Evolutionary conservation across 1,140 invertebrate genomes (phyloP), one percentile per base, ranked within the genome.

Genomic region (Adelges cooleyi): DNA sequence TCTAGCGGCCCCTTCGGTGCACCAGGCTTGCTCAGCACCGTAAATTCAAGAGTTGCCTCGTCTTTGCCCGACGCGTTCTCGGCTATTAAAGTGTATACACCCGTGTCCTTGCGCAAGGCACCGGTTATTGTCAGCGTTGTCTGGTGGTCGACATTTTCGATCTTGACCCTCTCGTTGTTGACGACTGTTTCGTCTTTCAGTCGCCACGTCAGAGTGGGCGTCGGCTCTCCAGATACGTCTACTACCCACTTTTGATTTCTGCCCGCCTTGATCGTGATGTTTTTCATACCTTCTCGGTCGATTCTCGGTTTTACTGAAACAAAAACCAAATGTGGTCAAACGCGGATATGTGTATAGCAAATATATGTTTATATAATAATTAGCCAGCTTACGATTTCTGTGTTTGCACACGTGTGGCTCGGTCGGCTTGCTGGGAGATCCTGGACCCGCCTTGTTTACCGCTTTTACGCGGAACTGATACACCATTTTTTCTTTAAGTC

Each of bases 371-470:
- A 6, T 8, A 25, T n/a, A 17, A 13, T 9, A 66, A 52, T 66
- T 20, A 22, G 15, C 22, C 46, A 49, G 84, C 89, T 87, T 82
- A 95, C 91, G 78, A 74, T 93, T 91, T 74, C 82, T 89, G 69
- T 95, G 90, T 73, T 95, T 96, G 79, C 91, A 93, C 20, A 92
- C 76, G 76, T 95, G 91, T 74, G 91, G 92, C 68, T 89, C 86
- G 1, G 92, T 94, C 3, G 92, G 86, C 71, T 95, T 87, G 68
- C 89, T 95, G n/a, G 93, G 86, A 69, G 86, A 83, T 67, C 89
- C 84, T 15, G 81, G 73, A 56, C 92, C 94, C 66, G 92, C 90
- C 75, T 95, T 95, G 73, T 97, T 97, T 23, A 90, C 85, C 27
- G 93, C 94, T 23, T 83, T 80, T 3, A 96, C 89, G 65, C 94